phyloP scores from a whole-genome alignment of 2,113 vertebrate genomes.

The Pardalotus punctatus region DNA sequence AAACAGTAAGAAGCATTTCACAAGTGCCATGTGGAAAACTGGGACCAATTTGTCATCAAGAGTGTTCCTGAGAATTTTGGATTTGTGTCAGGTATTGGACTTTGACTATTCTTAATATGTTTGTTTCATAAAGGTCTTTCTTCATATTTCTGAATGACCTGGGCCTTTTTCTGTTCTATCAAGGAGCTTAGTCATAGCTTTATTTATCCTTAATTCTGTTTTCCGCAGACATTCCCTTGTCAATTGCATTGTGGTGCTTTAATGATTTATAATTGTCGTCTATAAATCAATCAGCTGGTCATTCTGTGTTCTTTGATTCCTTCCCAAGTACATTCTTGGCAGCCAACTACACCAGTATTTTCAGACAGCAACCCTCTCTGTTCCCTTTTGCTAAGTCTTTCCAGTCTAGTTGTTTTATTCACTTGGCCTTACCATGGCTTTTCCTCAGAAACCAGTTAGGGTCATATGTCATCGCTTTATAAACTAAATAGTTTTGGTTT shows the following conservation, averaged over 20 bases:
- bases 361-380: background rate
- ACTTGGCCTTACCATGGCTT: background rate
- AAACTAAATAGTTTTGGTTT: background rate
- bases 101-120: background rate
- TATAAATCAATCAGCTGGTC: background rate
- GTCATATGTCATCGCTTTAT: background rate
- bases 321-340: background rate
- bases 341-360: background rate
- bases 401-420: background rate
- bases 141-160: background rate
- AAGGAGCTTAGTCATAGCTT: background rate
- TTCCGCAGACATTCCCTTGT: background rate
- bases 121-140: background rate
- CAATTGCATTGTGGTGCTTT: background rate
- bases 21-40: rapidly evolving
- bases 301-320: background rate
- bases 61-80: background rate
- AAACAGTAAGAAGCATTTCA: background rate
- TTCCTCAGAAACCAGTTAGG: background rate
- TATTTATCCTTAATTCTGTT: background rate
- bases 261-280: background rate
- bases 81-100: background rate
- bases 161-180: background rate
- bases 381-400: background rate
- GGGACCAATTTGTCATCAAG: background rate